A percentile compares a stretch with the other conserved stretches of the same genome.
These are phyloP conservation scores for Zygothrica quintamaculata DNA, from an alignment of 2,888 invertebrate species.

Conservation along the genomic window DNA sequence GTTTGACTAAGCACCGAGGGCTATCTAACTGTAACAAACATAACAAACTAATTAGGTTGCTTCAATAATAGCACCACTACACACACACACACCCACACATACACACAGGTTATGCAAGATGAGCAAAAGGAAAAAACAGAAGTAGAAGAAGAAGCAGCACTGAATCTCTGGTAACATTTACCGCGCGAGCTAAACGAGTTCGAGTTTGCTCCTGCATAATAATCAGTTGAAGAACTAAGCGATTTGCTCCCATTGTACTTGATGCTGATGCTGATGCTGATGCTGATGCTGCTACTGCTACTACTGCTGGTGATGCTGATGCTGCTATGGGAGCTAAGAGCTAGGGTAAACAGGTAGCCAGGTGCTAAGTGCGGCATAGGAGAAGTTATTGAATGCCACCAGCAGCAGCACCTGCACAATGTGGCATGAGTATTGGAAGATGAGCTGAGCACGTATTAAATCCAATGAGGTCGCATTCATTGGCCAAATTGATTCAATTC, in stretches of 20 bases:
- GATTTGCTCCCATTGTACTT: slow-evolving; percentile 29
- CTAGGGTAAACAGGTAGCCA: too few species aligned
- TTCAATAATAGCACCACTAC: slow-evolving; percentile 50
- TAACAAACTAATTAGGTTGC: slow-evolving; percentile 70
- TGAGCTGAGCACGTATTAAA: slow-evolving; percentile 67
- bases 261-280: background rate
- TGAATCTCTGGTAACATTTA: slow-evolving; percentile 13
- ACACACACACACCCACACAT: too few species aligned
- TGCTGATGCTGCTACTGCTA: slow-evolving; percentile 15
- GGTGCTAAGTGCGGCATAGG: slow-evolving; percentile 24
- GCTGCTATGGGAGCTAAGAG: too few species aligned
- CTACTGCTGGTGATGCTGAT: background rate
- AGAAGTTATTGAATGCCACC: slow-evolving; percentile 9
- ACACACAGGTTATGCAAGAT: too few species aligned
- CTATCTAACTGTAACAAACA: slow-evolving; percentile 27
- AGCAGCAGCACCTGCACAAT: too few species aligned
- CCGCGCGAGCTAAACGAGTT: slow-evolving; percentile 35
- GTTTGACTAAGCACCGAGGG: slow-evolving; percentile 18
- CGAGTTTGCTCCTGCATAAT: slow-evolving; percentile 65
- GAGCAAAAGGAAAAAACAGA: background rate
- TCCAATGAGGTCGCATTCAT: slow-evolving; percentile 76
- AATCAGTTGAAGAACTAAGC: slow-evolving; percentile 59
- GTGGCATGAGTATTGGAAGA: slow-evolving; percentile 7
- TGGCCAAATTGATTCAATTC: slow-evolving; percentile 71
- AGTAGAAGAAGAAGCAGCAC: background rate